Percentiles rank a stretch among this genome's conserved stretches.
Evolutionary conservation across 2,113 vertebrate genomes (phyloP).

Genomic region (Todiramphus chloris): DNA sequence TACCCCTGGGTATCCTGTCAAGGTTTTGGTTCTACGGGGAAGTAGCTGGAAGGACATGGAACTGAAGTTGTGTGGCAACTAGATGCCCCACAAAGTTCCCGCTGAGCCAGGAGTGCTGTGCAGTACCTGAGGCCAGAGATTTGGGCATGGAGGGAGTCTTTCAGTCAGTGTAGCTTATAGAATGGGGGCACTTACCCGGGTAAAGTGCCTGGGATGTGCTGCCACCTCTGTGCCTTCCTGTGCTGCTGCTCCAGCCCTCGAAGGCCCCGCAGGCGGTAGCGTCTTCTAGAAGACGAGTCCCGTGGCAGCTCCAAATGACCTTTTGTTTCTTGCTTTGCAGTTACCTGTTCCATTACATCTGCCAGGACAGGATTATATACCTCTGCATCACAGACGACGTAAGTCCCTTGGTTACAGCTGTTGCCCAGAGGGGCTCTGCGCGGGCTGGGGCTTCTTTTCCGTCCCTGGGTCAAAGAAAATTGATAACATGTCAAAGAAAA

Average conservation of each 20-base stretch:
- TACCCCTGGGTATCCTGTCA: too few relatives aligned
- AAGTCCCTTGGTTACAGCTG: slow-evolving; percentile 71
- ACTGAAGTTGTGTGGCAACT: background rate
- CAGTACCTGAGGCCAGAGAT: background rate
- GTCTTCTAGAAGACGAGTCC: background rate
- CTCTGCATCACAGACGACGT: slow-evolving; percentile 98
- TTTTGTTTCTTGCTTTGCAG: slow-evolving; percentile 69
- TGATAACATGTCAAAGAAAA: background rate
- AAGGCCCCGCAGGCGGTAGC: background rate
- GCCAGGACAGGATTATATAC: slow-evolving; percentile 97
- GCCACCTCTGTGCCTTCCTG: background rate
- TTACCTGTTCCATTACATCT: slow-evolving; percentile 99
- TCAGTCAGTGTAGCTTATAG: background rate
- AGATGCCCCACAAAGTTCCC: background rate
- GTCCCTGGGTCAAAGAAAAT: background rate
- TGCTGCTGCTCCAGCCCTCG: background rate
- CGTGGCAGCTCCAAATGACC: background rate
- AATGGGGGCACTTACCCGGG: background rate
- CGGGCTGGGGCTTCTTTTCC: background rate
- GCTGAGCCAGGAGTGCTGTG: background rate
- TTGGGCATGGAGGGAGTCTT: too few relatives aligned
- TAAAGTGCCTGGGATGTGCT: background rate
- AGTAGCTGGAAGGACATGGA: background rate
- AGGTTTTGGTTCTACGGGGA: background rate
- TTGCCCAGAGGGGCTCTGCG: background rate